Percentiles rank a stretch among this genome's conserved stretches.
Conservation (phyloP, 2,797 vertebrate species). For the Carduelis carduelis region DNA sequence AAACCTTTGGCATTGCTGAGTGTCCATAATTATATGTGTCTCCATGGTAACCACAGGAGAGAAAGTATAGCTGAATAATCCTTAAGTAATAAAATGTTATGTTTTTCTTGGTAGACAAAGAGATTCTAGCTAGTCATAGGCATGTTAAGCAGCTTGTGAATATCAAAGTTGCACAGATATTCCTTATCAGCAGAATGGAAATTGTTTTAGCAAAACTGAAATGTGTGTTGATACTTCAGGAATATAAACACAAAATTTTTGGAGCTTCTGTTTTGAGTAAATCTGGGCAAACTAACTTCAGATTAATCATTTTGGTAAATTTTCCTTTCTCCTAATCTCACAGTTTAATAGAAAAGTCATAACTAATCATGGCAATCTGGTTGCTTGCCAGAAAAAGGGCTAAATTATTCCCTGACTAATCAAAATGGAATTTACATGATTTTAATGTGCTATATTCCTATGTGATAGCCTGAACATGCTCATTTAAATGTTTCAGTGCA, state of each 20-base stretch:
- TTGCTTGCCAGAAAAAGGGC: background rate
- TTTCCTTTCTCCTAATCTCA: background rate
- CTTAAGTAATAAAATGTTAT: background rate
- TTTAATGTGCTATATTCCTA: background rate
- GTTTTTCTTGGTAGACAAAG: conserved; percentile 21
- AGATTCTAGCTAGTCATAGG: background rate
- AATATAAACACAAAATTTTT: background rate
- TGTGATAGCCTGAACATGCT: background rate
- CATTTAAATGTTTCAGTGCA: background rate
- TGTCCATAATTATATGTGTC: conserved; percentile 15
- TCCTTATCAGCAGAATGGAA: background rate
- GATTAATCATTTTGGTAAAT: background rate
- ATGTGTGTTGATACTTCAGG: background rate
- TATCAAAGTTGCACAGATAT: background rate
- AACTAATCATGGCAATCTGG: background rate
- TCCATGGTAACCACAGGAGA: conserved; percentile 38
- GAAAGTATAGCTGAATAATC: conserved; percentile 1
- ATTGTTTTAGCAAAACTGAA: background rate
- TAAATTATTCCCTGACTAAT: background rate
- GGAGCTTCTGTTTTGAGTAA: background rate
- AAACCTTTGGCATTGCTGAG: conserved; percentile 17
- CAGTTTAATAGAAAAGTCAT: background rate
- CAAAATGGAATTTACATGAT: background rate
- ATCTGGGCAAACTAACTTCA: background rate
- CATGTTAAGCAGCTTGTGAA: background rate